Evolutionary conservation across 2,797 vertebrate genomes (phyloP), one percentile per base, ranked within the genome.

Genomic region (Lepus oiostolus): DNA sequence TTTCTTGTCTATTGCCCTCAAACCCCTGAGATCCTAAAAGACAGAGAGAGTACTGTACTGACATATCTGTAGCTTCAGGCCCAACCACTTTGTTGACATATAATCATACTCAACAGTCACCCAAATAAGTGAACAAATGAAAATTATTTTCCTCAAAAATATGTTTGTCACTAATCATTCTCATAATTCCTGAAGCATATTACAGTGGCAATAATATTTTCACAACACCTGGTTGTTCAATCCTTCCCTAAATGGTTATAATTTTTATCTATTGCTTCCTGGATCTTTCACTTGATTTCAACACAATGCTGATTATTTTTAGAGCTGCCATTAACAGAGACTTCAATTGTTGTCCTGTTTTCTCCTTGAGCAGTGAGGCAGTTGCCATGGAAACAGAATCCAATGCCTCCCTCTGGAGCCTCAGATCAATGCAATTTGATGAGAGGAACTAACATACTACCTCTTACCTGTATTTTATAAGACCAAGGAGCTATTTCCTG

Each of bases 321-420:
- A 97, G 97, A 96, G 74, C 86, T 96, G 86, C 95, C 94, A 97
- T 96, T 96, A 97, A 92, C 96, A 94, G 92, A 93, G 91, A 89
- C 88, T 96, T 97, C 96, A 96, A 95, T 91, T 94, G 93, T 92
- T 94, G 83, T 96, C 86, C 92, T 96, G 84, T 97, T 94, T 97
- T 96, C 71, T 88, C 83, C 96, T 96, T 79, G 91, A 96, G 92
- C 96, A 82, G 85, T 88, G 92, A 77, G 95, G 92, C 67, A 83
- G 96, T 98, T 97, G 97, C 97, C 97, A 98, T 97, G 97, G 97
- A 97, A 96, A 97, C 3, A 0, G 91, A 95, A 92, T 95, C 90
- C 94, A 88, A 22, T 95, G 96, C 83, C 38, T 94, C 92, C 95
- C 94, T 97, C 96, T 90, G 85, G 77, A 93, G 77, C 47, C 67